These are phyloP conservation scores for Cyanocitta stelleri DNA, from an alignment of 2,113 vertebrate genomes.

Conservation along the genomic window DNA sequence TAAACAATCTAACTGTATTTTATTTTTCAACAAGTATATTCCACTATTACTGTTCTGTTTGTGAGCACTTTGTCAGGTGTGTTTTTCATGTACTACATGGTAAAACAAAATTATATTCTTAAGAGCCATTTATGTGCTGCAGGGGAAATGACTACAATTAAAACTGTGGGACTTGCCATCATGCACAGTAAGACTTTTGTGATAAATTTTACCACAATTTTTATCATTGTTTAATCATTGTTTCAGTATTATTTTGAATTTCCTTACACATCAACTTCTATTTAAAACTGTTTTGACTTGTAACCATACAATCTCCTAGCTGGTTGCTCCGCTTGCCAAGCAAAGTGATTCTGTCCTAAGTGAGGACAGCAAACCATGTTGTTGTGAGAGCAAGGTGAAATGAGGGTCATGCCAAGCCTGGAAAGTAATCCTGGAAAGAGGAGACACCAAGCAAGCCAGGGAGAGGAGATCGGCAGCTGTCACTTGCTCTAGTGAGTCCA, in stretches of 20 bases:
- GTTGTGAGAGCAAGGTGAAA: not conserved
- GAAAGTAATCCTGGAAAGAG: constrained; percentile 20
- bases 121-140: not conserved
- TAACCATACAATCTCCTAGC: not conserved
- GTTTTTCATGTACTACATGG: not conserved
- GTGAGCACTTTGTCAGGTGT: not conserved
- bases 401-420: constrained; percentile 11
- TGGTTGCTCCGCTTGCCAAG: not conserved
- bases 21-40: not conserved
- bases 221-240: not conserved
- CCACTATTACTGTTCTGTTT: not conserved
- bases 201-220: not conserved
- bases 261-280: not conserved
- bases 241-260: not conserved
- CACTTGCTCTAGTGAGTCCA: not conserved
- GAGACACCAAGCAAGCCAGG: constrained; percentile 1
- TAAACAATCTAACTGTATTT: not conserved
- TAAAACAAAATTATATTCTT: not conserved
- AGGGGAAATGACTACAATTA: not conserved
- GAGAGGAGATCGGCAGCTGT: not conserved
- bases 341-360: not conserved
- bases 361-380: not conserved
- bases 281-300: not conserved
- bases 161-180: not conserved
- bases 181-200: not conserved